Base-by-base conservation (phyloP, 2,113 vertebrate species). In the Acrocephalus kingi region DNA sequence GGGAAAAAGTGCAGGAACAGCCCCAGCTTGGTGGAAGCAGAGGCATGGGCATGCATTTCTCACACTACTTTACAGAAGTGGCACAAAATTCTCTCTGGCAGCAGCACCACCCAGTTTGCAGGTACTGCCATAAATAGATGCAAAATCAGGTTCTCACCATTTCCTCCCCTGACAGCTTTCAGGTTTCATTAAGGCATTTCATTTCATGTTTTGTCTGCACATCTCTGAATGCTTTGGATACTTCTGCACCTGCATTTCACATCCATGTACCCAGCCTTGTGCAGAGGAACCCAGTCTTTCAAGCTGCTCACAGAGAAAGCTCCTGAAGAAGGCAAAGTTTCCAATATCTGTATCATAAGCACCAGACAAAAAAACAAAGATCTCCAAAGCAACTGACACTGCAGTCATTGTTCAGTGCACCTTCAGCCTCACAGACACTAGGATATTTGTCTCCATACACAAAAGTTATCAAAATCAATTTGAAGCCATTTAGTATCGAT, bases 41-140 rank as follows among this genome's bases (percentile, higher is more conserved):
- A 12, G 1, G 35, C 35, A 55, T 0, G 0, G 45, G 17, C 35
- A 25, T 5, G 17, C 31, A 30, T 20, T 66, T 63, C 49, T 56
- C 43, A 66, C 22, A 55, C 25, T 1, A 4, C 68, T 67, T 58
- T 39, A 15, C 55, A 71, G 19, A 90, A 76, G 46, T 8, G 51
- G 63, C 68, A 69, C 39, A 25, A 55, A 54, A 84, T 23, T n/a
- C 39, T 37, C n/a, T 37, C 54, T 37, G 7, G 35, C 45, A 78
- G 48, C 46, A 82, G 48, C 46, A 71, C 3, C 54, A 78, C 13
- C 6, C 2, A 4, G 15, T 19, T 49, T 13, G 14, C 48, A 28
- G 33, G 15, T 43, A 39, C 14, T 58, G 71, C 59, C 35, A 21
- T 9, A 52, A 69, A 68, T 0, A 3, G 13, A 7, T 55, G 46